A percentile compares a stretch with the other conserved stretches of the same genome.
phyloP scores from a whole-genome alignment of 2,113 vertebrate genomes.

The Cololabis saira region DNA sequence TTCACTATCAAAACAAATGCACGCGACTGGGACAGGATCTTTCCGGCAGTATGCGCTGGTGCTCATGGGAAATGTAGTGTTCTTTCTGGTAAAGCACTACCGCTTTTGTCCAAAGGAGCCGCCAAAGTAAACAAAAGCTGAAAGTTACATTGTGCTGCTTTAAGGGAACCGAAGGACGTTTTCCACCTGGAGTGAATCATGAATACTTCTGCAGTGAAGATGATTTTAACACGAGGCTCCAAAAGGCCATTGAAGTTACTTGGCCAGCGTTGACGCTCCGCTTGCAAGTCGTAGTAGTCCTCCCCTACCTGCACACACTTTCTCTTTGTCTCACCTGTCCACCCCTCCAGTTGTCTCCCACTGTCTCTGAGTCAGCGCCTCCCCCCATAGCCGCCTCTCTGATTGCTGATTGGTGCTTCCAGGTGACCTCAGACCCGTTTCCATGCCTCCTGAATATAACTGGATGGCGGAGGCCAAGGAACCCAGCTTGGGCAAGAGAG shows the following conservation, averaged over 20 bases:
- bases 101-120: no score
- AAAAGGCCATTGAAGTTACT: background rate
- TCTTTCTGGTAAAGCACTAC: no score
- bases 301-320: constrained; percentile 52
- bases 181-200: no score
- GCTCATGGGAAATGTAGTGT: no score
- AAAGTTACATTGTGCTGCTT: no score
- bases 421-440: constrained; percentile 91
- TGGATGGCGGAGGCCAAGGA: constrained; percentile 89
- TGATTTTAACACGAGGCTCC: background rate
- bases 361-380: constrained; percentile 54
- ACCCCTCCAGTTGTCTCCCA: constrained; percentile 53
- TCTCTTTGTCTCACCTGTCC: constrained; percentile 42
- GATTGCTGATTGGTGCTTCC: constrained; percentile 79
- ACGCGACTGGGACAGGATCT: no score
- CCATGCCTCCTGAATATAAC: constrained; percentile 85
- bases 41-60: no score
- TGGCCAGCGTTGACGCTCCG: background rate
- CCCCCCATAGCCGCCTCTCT: constrained; percentile 48
- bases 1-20: no score
- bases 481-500: constrained; percentile 86
- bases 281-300: constrained; percentile 8
- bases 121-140: no score
- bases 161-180: no score
- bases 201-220: background rate